Evolutionary conservation across 2,797 vertebrate species (phyloP).

Genomic region (Pelochelys cantorii): DNA sequence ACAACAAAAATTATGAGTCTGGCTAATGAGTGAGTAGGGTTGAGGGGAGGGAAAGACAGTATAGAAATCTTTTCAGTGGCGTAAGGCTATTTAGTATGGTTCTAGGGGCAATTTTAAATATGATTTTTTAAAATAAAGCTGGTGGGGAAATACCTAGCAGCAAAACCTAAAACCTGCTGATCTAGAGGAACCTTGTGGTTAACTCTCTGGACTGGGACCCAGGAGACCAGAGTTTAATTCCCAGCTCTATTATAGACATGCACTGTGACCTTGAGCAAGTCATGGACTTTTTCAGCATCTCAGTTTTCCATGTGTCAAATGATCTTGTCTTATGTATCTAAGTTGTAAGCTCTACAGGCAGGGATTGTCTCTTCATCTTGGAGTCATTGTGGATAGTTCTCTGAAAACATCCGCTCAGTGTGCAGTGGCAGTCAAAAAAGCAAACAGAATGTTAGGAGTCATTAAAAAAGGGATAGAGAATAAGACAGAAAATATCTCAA

Average conservation of each 20-base stretch:
- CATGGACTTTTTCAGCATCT: background rate
- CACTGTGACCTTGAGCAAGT: background rate
- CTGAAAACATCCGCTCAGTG: too few species aligned
- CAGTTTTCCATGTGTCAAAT: background rate
- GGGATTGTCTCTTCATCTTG: slow-evolving; percentile 8
- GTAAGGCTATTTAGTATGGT: background rate
- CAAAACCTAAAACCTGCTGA: background rate
- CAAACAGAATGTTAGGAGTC: too few species aligned
- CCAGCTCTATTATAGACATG: background rate
- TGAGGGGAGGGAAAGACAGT: background rate
- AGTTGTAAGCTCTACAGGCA: slow-evolving; percentile 21
- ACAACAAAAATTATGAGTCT: background rate
- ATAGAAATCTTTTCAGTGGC: background rate
- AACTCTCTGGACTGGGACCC: background rate
- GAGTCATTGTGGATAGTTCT: too few species aligned
- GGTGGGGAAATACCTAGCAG: background rate
- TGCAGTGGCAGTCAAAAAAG: too few species aligned
- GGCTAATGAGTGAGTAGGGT: background rate
- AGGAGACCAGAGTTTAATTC: background rate
- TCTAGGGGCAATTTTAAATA: background rate
- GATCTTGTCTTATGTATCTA: slow-evolving; percentile 28
- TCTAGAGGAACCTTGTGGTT: background rate
- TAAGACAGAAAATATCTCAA: too few species aligned
- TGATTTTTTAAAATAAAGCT: background rate
- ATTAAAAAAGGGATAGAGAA: too few species aligned